These are phyloP conservation scores for Crypturellus undulatus DNA, from an alignment of 2,113 vertebrate species.

Conservation along the genomic window DNA sequence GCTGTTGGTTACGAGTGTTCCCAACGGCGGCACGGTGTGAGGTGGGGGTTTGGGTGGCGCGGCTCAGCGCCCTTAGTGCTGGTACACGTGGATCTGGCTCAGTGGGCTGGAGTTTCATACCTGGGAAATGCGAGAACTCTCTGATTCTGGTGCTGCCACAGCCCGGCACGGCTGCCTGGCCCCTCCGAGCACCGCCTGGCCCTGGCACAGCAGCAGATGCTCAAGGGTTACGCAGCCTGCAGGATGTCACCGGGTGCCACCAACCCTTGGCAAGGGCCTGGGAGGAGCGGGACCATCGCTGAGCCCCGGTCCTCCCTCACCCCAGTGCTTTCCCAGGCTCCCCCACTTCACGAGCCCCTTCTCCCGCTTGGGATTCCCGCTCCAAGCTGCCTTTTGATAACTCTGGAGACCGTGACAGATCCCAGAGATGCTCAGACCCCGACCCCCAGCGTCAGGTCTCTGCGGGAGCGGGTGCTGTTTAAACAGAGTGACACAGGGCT, in stretches of 20 bases:
- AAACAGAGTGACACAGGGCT: background rate
- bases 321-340: background rate
- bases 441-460: background rate
- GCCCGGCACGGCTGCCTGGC: no score
- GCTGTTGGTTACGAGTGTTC: background rate
- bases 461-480: slow-evolving; percentile 41
- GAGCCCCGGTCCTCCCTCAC: background rate
- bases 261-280: background rate
- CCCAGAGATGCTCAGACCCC: background rate
- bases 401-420: background rate
- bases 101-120: background rate
- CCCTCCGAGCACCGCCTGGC: no score
- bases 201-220: background rate
- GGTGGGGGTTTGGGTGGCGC: background rate
- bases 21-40: background rate
- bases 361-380: background rate
- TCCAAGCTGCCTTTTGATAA: background rate
- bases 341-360: background rate
- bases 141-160: background rate
- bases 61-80: rapidly evolving
- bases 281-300: background rate
- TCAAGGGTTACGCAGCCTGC: background rate
- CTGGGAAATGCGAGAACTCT: background rate
- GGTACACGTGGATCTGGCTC: background rate
- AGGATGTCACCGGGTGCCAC: background rate